A percentile compares a stretch with the other conserved stretches of the same genome.
These are phyloP conservation scores for Smutsia temminckii DNA, from an alignment of 2,797 vertebrate genomes.

Conservation along the genomic window DNA sequence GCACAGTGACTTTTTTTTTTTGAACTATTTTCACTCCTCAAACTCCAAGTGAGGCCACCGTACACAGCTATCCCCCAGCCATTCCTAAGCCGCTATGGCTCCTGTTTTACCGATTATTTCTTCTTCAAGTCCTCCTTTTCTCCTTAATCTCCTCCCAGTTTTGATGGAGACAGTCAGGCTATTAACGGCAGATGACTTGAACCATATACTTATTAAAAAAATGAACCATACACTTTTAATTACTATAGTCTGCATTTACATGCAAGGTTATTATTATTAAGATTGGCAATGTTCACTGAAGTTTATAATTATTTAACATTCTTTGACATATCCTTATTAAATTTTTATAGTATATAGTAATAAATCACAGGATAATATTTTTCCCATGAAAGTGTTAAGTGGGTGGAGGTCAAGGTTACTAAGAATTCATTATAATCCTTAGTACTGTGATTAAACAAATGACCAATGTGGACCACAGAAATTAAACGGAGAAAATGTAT, in stretches of 20 bases:
- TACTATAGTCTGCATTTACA: not conserved
- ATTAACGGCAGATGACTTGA: not conserved
- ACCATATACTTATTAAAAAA: not conserved
- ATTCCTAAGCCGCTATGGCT: not conserved
- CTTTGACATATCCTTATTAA: not conserved
- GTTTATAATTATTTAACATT: not conserved
- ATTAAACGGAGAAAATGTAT: slow-evolving; percentile 14
- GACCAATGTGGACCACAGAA: not conserved
- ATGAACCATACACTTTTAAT: not conserved
- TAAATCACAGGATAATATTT: slow-evolving; percentile 41
- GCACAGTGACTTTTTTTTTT: not conserved
- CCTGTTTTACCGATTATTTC: not conserved
- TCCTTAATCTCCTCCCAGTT: not conserved
- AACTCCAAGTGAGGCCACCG: not conserved
- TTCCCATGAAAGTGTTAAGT: not conserved
- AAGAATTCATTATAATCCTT: not conserved
- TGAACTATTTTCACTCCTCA: not conserved
- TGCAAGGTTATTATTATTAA: not conserved
- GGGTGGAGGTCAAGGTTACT: not conserved
- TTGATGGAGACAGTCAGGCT: not conserved
- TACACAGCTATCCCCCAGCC: not conserved
- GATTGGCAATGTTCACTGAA: not conserved
- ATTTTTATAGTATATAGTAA: not conserved
- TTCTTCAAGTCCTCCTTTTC: not conserved
- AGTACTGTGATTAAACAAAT: not conserved